These are phyloP conservation scores for Lagodon rhomboides DNA, from an alignment of 2,797 vertebrate species.

Conservation along the genomic window DNA sequence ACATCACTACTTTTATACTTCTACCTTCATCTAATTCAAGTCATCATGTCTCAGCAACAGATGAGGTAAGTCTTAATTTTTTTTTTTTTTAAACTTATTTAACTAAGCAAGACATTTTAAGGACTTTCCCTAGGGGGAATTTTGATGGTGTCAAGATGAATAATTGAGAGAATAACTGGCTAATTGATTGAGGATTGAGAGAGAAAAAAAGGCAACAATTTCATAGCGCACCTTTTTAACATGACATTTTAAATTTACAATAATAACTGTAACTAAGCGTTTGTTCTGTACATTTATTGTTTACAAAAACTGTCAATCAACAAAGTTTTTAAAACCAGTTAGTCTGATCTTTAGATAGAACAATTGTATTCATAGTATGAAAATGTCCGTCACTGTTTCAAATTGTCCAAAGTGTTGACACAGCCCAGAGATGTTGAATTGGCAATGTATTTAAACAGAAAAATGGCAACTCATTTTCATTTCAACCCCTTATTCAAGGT, in stretches of 20 bases:
- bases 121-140: not conserved
- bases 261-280: no score
- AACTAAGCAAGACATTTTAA: not conserved
- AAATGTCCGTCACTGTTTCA: not conserved
- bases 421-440: not conserved
- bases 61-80: conserved; percentile 77
- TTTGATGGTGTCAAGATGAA: not conserved
- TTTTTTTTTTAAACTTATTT: not conserved
- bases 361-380: not conserved
- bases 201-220: no score
- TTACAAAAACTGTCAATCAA: no score
- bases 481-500: not conserved
- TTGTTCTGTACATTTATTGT: no score
- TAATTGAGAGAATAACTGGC: not conserved
- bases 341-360: no score
- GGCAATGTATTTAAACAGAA: not conserved
- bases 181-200: no score
- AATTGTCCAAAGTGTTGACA: not conserved
- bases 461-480: not conserved
- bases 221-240: no score
- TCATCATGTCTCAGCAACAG: conserved; percentile 86
- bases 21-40: conserved; percentile 22
- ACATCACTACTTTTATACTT: conserved; percentile 15
- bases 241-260: no score
- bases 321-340: no score